A percentile compares a stretch with the other conserved stretches of the same genome.
These are phyloP conservation scores for Psilopogon haemacephalus DNA, from an alignment of 2,113 vertebrate species.

Conservation along the genomic window DNA sequence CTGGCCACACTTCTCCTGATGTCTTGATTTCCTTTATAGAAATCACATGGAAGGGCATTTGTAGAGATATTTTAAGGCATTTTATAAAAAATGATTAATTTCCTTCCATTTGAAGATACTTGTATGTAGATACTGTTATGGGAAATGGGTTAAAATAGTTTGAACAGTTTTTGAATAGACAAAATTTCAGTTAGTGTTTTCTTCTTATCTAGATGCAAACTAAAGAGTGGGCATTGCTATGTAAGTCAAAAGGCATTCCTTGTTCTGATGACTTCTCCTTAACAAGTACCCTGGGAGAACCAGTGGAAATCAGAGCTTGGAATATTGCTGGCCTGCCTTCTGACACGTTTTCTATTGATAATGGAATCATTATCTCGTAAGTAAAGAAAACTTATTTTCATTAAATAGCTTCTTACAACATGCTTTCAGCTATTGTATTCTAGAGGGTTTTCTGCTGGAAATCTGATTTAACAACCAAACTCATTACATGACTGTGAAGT, in stretches of 20 bases:
- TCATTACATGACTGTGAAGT: not conserved
- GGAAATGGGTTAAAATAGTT: not conserved
- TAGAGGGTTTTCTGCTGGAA: not conserved
- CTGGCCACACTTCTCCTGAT: too few species aligned
- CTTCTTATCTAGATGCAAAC: conserved; percentile 77
- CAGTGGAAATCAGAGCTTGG: conserved; percentile 85
- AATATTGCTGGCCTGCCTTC: conserved; percentile 90
- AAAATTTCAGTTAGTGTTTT: not conserved
- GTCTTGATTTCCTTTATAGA: not conserved
- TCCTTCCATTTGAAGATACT: not conserved
- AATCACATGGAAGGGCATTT: not conserved
- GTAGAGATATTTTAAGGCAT: not conserved
- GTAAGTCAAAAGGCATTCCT: conserved; percentile 80
- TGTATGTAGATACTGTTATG: not conserved
- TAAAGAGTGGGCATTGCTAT: conserved; percentile 80
- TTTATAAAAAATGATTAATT: not conserved
- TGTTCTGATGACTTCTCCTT: conserved; percentile 85
- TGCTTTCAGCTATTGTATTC: not conserved
- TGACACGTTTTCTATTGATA: conserved; percentile 89
- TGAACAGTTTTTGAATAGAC: not conserved
- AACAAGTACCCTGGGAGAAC: conserved; percentile 82
- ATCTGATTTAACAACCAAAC: not conserved
- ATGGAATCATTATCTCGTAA: conserved; percentile 90
- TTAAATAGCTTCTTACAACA: not conserved
- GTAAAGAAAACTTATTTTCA: conserved; percentile 11